A percentile compares a stretch with the other conserved stretches of the same genome.
These are phyloP conservation scores for Ostrea edulis DNA, from an alignment of 1,140 invertebrate species.

Conservation along the genomic window DNA sequence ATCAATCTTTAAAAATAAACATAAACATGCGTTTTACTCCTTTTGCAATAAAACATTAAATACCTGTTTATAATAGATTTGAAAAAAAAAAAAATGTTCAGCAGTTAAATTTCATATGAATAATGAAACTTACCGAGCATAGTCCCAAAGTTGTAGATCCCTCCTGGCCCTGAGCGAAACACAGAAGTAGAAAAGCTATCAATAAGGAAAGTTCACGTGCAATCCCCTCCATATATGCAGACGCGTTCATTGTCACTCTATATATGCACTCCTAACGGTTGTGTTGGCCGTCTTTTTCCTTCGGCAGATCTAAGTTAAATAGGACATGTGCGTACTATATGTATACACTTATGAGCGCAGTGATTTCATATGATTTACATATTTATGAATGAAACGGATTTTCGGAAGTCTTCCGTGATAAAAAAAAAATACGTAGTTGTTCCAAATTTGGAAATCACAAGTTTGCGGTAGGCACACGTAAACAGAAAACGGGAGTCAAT, in stretches of 20 bases:
- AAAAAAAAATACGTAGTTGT: neutral
- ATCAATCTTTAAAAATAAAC: neutral
- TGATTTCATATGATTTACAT: slow-evolving; percentile 26
- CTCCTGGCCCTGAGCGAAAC: neutral
- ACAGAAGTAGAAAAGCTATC: neutral
- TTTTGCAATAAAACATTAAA: neutral
- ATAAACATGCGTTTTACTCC: neutral
- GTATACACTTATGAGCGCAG: slow-evolving; percentile 11
- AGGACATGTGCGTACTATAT: slow-evolving; percentile 25
- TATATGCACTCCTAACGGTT: neutral
- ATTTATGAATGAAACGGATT: slow-evolving; percentile 33
- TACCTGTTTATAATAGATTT: neutral
- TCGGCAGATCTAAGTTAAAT: slow-evolving; percentile 15
- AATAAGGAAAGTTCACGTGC: neutral
- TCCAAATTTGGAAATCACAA: slow-evolving; percentile 1
- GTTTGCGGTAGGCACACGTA: neutral
- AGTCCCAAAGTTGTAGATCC: neutral
- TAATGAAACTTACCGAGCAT: neutral
- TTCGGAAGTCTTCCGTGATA: slow-evolving; percentile 28
- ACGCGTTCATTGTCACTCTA: neutral
- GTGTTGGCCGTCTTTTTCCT: neutral
- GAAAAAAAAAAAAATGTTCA: too few species aligned
- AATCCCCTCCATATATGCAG: neutral
- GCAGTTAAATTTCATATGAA: neutral
- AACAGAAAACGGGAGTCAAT: neutral